Base-by-base conservation (phyloP, 2,113 vertebrate genomes). In the Parus major region DNA sequence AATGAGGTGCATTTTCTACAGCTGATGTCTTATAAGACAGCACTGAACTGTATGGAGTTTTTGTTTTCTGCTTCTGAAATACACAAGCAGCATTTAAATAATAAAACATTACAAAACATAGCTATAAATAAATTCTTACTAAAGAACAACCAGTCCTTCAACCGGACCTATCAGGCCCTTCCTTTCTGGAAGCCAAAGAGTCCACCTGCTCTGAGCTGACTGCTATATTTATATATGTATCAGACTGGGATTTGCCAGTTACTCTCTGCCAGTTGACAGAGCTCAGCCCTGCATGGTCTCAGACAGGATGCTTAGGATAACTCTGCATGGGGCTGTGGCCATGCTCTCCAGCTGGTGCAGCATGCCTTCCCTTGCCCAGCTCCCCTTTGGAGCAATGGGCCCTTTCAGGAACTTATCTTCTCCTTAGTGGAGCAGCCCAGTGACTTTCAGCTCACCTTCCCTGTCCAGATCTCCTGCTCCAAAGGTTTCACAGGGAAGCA, bases 141-240 rank as follows among this genome's bases (percentile, higher is more conserved):
- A 59, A 95, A 87, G 33, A 46, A 50, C 41, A 84, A 88, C 21
- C 50, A 61, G 10, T 85, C 55, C 75, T 86, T 64, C 95, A 93
- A 46, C 41, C 83, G 86, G 85, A 90, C 64, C 46, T 57, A 0
- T 60, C 60, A 90, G 60, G 57, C 41, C 56, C 5, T 5, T 79
- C 36, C 49, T 0, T 19, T 47, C 76, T 71, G 68, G 89, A 85
- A 87, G 78, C 63, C 89, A 93, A 33, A 80, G 55, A 47, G 55
- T 90, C 92, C 95, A 96, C 92, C 93, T 95, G 92, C 90, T 96
- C 68, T 75, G 72, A 86, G 80, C 56, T 71, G 82, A 63, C 79
- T 86, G 71, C 76, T 94, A 73, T 96, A 93, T 96, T 96, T 96
- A 86, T 86, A 33, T 36, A n/a, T 42, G 44, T 47, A 88, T 83